Evolutionary conservation across 1,140 invertebrate genomes (phyloP), one percentile per base, ranked within the genome.

Genomic region (Callitettix versicolor): DNA sequence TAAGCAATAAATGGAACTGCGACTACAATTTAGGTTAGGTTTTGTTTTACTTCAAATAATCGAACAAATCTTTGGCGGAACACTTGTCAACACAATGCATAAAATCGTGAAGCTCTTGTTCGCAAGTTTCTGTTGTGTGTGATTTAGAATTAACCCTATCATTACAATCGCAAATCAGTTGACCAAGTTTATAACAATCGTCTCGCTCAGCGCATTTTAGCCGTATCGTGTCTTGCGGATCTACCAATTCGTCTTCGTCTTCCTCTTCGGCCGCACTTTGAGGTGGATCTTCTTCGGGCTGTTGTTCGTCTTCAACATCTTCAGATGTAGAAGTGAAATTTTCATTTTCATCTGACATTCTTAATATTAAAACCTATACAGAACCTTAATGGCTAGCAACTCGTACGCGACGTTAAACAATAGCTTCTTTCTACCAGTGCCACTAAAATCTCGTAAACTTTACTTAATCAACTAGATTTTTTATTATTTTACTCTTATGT

Each of bases 81-180:
- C 92, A 97, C 64, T 92, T 85, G 70, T 96, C 92, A n/a, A 95
- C 76, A 63, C 88, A 89, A 67, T 89, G 80, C 1, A 95, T 68
- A 61, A 86, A 91, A 72, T 96, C 91, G 59, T 91, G 80, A 3
- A 96, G 69, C 70, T 97, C 93, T 67, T 96, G 88, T 9, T 79
- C 68, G 65, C 93, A 97, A 0, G 79, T 91, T 72, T 96, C 92
- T 0, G 81, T 71, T 7, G 93, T 95, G 57, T 86, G 75, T 12
- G 74, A 77, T 57, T 78, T 77, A 17, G 85, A 85, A 63, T 81
- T 85, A 0, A 97, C 92, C 57, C 92, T 75, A 57, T 89, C 82
- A 63, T 85, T 93, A 68, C 93, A 97, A 40, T 78, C 77, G 57
- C 84, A 78, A 50, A 89, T 79, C 67, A 80, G 86, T 33, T 79